phyloP scores from a whole-genome alignment of 2,113 vertebrate genomes.

The Chelonoidis abingdonii region DNA sequence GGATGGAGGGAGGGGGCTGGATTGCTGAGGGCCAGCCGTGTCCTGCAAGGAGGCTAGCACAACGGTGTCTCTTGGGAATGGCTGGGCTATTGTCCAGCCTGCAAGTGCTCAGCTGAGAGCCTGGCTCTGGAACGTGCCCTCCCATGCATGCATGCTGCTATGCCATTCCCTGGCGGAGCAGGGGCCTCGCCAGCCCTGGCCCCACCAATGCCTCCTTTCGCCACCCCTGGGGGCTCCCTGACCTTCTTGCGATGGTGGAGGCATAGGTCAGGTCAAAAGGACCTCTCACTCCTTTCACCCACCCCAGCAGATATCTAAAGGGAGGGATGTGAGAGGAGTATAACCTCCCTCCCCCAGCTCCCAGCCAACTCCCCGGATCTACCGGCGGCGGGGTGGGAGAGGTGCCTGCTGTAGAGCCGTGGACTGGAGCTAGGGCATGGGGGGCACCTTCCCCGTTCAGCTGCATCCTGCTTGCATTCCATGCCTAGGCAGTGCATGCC shows the following conservation, averaged over 20 bases:
- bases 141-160: fast-evolving
- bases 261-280: not conserved
- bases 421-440: constrained; percentile 3
- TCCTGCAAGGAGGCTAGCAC: no score
- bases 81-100: not conserved
- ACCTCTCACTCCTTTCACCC: not conserved
- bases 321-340: not conserved
- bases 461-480: not conserved
- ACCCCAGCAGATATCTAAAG: not conserved
- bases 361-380: not conserved
- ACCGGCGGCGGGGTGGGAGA: not conserved
- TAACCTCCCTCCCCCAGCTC: not conserved
- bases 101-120: not conserved
- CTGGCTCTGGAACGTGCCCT: not conserved
- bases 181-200: no score
- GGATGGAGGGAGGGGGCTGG: not conserved
- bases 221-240: not conserved
- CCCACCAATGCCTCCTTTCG: not conserved
- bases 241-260: not conserved
- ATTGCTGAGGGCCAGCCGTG: not conserved
- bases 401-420: constrained; percentile 8
- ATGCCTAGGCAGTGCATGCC: constrained; percentile 25
- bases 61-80: no score
- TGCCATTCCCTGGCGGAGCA: not conserved
- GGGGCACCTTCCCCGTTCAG: not conserved